phyloP scores from a whole-genome alignment of 2,113 vertebrate genomes.

The Centropus bengalensis region DNA sequence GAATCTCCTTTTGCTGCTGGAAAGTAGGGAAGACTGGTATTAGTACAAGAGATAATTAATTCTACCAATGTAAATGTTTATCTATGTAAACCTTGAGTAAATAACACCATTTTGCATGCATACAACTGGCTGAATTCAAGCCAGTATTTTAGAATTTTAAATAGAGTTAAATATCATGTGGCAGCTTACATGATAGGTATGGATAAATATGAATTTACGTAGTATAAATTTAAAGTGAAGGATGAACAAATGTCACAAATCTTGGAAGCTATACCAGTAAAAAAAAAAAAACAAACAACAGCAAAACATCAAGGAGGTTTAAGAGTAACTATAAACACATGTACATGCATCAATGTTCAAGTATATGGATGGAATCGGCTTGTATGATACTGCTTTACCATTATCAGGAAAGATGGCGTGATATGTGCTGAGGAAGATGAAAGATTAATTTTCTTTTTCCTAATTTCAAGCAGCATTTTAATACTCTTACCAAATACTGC shows the following conservation, averaged over 20 bases:
- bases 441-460: neutral
- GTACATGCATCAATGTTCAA: neutral
- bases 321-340: neutral
- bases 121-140: neutral
- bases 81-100: neutral
- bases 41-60: neutral
- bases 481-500: neutral
- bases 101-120: neutral
- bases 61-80: neutral
- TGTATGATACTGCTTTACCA: neutral
- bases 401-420: neutral
- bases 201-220: neutral
- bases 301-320: neutral
- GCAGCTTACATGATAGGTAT: neutral
- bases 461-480: neutral
- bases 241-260: neutral
- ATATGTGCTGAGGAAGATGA: neutral
- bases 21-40: neutral
- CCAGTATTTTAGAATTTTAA: neutral
- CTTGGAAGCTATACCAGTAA: neutral
- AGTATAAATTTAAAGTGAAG: neutral
- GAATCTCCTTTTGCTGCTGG: neutral
- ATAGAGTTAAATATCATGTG: neutral
- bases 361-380: neutral
- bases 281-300: neutral